These are phyloP conservation scores for Hydrozoanthus gracilis DNA, from an alignment of 92 coral and sea anemone species.

Conservation along the genomic window DNA sequence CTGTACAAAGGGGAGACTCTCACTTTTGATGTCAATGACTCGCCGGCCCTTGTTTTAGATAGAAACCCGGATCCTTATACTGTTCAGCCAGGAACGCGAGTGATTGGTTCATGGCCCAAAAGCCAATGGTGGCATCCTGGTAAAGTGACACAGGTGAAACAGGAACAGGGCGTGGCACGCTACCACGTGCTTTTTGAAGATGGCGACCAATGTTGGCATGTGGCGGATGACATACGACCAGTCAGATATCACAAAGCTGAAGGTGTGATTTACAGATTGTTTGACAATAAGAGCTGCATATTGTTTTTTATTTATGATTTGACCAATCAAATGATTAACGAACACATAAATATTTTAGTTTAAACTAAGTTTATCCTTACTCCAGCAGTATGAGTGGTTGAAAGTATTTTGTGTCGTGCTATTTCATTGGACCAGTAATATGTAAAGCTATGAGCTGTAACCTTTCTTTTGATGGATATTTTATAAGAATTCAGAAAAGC, in stretches of 20 bases:
- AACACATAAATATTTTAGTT: too few species aligned
- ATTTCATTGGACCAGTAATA: too few species aligned
- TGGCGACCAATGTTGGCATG: constrained; percentile 71
- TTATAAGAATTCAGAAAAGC: too few species aligned
- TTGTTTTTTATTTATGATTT: too few species aligned
- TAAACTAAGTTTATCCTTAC: too few species aligned
- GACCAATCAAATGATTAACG: too few species aligned
- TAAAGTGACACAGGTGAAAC: constrained; percentile 59
- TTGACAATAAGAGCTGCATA: too few species aligned
- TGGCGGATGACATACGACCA: constrained; percentile 65
- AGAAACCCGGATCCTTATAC: constrained; percentile 53
- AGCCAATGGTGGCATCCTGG: constrained; percentile 66
- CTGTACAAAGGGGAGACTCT: constrained; percentile 46
- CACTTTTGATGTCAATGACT: constrained; percentile 58
- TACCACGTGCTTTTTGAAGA: constrained; percentile 69
- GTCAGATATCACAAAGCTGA: constrained; percentile 58
- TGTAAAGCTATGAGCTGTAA: too few species aligned
- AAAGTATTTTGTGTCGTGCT: too few species aligned
- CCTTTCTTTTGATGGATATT: too few species aligned
- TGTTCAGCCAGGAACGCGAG: constrained; percentile 70
- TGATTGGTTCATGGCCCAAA: constrained; percentile 70
- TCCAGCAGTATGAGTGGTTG: too few species aligned
- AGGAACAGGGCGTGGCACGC: constrained; percentile 43
- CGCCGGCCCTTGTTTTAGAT: constrained; percentile 76
- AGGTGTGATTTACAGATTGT: constrained; percentile 45